Evolutionary conservation across 2,113 vertebrate species (phyloP).

Genomic region (Aptenodytes forsteri): DNA sequence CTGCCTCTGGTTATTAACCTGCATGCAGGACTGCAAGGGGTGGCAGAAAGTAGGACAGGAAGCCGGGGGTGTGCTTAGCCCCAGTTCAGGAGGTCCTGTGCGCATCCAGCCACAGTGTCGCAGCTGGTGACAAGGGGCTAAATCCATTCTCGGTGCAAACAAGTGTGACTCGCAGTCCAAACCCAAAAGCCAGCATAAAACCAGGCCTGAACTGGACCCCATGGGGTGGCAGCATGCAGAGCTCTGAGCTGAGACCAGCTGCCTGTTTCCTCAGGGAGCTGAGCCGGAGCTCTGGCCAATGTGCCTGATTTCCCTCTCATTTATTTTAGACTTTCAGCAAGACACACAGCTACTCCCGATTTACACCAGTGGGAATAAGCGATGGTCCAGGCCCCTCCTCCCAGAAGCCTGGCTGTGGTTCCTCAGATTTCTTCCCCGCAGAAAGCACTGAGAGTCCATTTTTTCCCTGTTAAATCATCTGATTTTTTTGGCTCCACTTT

Average conservation of each 20-base stretch:
- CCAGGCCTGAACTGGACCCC: not conserved
- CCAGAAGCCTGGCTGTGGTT: slow-evolving; percentile 18
- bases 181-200: not conserved
- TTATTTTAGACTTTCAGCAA: slow-evolving; percentile 44
- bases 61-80: not conserved
- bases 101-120: not conserved
- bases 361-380: not conserved
- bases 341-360: slow-evolving; percentile 39
- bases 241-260: not conserved
- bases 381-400: slow-evolving; percentile 26
- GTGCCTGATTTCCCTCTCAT: slow-evolving; percentile 17
- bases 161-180: not conserved
- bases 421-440: slow-evolving; percentile 37
- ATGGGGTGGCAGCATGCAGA: not conserved
- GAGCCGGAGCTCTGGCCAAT: not conserved
- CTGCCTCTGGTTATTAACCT: not conserved
- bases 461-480: slow-evolving; percentile 66
- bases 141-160: not conserved
- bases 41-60: not conserved
- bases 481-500: slow-evolving; percentile 51
- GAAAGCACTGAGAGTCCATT: slow-evolving; percentile 44
- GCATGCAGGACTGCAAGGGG: not conserved
- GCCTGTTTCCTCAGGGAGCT: not conserved
- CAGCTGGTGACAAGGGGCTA: not conserved
- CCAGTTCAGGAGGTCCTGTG: not conserved